Conservation (phyloP, 2,888 invertebrate species). For the Homarus gammarus region DNA sequence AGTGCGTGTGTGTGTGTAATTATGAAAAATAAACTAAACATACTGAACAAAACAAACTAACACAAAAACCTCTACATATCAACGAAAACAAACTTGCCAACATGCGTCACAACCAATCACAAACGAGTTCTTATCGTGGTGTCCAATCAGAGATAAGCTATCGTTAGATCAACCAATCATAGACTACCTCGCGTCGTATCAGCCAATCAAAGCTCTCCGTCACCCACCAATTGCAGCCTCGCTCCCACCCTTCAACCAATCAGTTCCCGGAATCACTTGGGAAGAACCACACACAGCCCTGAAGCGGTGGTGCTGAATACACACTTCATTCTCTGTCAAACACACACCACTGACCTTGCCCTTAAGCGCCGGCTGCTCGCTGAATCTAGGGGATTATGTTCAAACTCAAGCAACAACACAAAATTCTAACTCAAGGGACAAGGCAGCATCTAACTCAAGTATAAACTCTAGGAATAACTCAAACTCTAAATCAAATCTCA, state of each 20-base stretch:
- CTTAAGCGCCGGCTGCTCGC: neutral
- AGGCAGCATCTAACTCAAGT: too few relatives aligned
- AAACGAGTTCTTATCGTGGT: neutral
- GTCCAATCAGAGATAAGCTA: neutral
- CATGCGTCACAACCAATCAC: neutral
- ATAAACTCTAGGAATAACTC: too few relatives aligned
- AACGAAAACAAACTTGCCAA: neutral
- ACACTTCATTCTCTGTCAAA: neutral
- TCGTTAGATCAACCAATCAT: neutral
- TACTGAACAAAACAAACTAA: neutral
- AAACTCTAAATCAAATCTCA: too few relatives aligned
- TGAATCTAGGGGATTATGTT: too few relatives aligned
- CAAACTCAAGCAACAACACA: too few relatives aligned
- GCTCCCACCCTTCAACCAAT: slow-evolving; percentile 8
- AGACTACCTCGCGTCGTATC: neutral
- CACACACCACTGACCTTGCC: neutral
- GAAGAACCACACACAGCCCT: neutral
- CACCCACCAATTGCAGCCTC: neutral
- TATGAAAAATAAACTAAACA: neutral
- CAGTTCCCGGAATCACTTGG: neutral
- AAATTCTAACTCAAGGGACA: too few relatives aligned
- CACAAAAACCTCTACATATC: too few relatives aligned
- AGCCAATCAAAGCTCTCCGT: neutral
- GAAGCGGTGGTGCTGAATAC: neutral
- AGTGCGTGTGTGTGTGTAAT: neutral